A percentile compares a stretch with the other conserved stretches of the same genome.
These are phyloP conservation scores for Corythornis leucogaster DNA, from an alignment of 2,797 vertebrate species.

Conservation along the genomic window DNA sequence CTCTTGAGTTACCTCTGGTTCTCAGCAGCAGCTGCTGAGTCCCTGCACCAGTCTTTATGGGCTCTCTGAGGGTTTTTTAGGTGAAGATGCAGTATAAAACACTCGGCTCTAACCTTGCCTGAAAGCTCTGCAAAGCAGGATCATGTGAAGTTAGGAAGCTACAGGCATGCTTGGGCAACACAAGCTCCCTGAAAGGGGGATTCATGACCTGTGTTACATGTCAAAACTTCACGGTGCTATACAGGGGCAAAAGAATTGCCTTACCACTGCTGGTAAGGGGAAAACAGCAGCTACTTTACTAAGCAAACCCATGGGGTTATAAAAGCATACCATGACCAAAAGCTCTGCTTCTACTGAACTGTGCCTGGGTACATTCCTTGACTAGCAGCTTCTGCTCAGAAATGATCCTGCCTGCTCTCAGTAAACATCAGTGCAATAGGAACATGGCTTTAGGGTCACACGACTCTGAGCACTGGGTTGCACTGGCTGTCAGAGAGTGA, in stretches of 20 bases:
- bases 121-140: background rate
- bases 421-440: background rate
- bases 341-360: background rate
- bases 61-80: background rate
- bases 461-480: background rate
- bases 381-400: background rate
- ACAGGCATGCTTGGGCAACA: background rate
- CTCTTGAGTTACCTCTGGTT: background rate
- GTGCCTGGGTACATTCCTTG: background rate
- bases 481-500: fast-evolving
- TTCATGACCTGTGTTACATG: background rate
- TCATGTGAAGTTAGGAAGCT: background rate
- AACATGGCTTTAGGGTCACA: background rate
- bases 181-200: background rate
- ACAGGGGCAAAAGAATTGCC: background rate
- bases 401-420: background rate
- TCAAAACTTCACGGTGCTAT: background rate
- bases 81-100: background rate
- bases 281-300: background rate
- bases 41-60: background rate
- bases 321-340: background rate
- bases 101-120: background rate
- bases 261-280: background rate
- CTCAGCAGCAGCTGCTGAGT: background rate
- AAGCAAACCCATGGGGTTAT: background rate